phyloP scores from a whole-genome alignment of 1,140 invertebrate species.

The Drosophila kanapiae region DNA sequence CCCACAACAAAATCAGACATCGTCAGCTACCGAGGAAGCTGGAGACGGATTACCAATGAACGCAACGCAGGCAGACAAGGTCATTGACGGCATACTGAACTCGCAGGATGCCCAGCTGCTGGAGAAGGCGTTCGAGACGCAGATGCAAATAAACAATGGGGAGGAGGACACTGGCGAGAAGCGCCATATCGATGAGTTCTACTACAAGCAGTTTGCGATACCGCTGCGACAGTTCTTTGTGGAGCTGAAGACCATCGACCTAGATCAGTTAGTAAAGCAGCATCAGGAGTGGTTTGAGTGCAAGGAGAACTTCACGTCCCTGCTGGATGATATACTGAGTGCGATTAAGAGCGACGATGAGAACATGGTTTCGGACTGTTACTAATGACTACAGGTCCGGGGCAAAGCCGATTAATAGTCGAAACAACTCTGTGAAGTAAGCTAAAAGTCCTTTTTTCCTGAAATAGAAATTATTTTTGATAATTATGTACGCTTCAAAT shows the following conservation, averaged over 20 bases:
- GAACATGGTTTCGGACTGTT: constrained; percentile 89
- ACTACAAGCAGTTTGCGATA: constrained; percentile 83
- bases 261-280: constrained; percentile 86
- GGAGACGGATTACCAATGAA: constrained; percentile 28
- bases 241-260: constrained; percentile 86
- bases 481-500: constrained; percentile 24
- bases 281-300: constrained; percentile 87
- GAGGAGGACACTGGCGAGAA: constrained; percentile 37
- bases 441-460: constrained; percentile 26
- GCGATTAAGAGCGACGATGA: constrained; percentile 86
- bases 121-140: constrained; percentile 86
- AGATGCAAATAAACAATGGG: constrained; percentile 60
- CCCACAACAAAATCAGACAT: constrained; percentile 1
- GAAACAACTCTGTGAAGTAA: constrained; percentile 23
- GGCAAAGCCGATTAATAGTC: constrained; percentile 12
- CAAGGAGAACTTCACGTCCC: constrained; percentile 87
- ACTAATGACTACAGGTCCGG: constrained; percentile 82
- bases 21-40: not conserved
- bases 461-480: constrained; percentile 42
- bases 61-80: constrained; percentile 56
- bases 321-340: constrained; percentile 89
- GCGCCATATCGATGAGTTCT: constrained; percentile 79
- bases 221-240: constrained; percentile 87
- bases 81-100: constrained; percentile 87
- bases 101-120: constrained; percentile 87